These are phyloP conservation scores for Noctua janthe DNA, from an alignment of 2,888 invertebrate genomes.

Conservation along the genomic window DNA sequence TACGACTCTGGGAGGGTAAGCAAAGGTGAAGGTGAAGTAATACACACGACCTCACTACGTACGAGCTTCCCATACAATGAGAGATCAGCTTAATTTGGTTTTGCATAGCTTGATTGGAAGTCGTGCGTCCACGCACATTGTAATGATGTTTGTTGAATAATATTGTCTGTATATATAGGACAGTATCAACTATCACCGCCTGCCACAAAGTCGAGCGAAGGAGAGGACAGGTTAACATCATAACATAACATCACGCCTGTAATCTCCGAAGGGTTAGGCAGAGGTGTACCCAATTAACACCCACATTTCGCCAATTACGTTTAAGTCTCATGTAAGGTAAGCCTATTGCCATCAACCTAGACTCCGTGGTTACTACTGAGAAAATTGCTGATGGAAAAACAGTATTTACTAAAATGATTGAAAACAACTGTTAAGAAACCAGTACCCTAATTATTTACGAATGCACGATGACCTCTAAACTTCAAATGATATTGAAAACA, in stretches of 20 bases:
- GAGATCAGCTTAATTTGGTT: no score
- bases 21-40: not conserved
- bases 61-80: no score
- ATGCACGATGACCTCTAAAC: slow-evolving; percentile 47
- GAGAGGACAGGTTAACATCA: not conserved
- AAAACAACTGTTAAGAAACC: slow-evolving; percentile 45
- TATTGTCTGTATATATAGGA: not conserved
- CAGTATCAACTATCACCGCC: not conserved
- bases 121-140: not conserved
- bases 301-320: no score
- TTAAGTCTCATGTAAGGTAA: no score
- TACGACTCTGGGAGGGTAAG: not conserved
- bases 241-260: no score
- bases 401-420: slow-evolving; percentile 31
- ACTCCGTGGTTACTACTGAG: no score
- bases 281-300: no score
- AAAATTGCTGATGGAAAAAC: no score
- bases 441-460: slow-evolving; percentile 44
- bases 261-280: no score
- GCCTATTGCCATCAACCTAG: no score
- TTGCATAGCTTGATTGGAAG: no score
- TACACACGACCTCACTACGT: no score
- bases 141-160: not conserved
- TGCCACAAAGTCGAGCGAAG: slow-evolving; percentile 10
- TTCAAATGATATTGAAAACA: slow-evolving; percentile 38